Base-by-base conservation (phyloP, 2,113 vertebrate species). In the Tachysurus vachellii region DNA sequence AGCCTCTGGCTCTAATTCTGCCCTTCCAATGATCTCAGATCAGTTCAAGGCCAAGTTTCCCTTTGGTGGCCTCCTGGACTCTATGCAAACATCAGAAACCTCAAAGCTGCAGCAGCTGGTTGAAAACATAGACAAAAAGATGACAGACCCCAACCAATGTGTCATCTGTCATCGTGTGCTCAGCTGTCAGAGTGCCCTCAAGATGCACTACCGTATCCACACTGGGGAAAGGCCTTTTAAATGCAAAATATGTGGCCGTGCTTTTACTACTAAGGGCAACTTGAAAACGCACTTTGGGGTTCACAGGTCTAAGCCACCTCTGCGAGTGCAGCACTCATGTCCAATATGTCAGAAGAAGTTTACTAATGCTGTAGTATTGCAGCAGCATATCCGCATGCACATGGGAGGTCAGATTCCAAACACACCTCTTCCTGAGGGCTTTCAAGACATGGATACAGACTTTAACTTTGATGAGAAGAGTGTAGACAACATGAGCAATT, bases 311-410 rank as follows among this genome's bases (percentile, higher is more conserved):
- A 99, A 99, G 94, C 98, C 98, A 4, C 98, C 98, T 31, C 96
- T 99, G 80, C 95, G 98, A 57, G 98, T 99, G 86, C 98, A 99
- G 91, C 98, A 99, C 92, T 99, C 98, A 0, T 99, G 98, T 92
- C 98, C 98, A 83, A 99, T 99, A 92, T 99, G 98, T 94, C 98
- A 99, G 94, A 99, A 99, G 94, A 99, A 99, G 96, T 99, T 99
- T 95, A 99, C 98, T 50, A 99, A 99, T 0, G 98, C 98, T 0
- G 97, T 99, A 77, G 98, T 99, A 83, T 95, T 99, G 83, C 98
- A 99, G 92, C 98, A 99, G 93, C 98, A 99, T 91, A 99, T 99
- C 90, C 98, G 98, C 82, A 99, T 99, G 98, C 98, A 99, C 91
- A 99, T 99, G 98, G 98, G 98, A 0, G 98, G 98, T 0, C 98